Conservation (phyloP, 2,888 invertebrate species). For the Scotopteryx bipunctaria region DNA sequence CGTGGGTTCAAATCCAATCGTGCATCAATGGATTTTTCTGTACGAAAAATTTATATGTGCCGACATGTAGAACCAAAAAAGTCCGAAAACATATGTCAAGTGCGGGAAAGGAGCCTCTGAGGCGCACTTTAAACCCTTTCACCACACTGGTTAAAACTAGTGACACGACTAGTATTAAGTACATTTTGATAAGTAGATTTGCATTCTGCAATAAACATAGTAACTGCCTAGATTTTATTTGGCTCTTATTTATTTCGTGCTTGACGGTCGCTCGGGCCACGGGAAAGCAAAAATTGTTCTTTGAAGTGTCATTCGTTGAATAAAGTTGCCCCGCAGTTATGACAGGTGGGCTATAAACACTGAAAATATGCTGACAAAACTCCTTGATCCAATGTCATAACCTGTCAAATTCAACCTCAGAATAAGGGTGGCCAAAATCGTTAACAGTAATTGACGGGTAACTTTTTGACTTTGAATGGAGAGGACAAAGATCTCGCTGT, state of each 20-base stretch:
- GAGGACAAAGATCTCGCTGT: constrained; percentile 18
- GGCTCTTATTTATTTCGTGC: constrained; percentile 1
- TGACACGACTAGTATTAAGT: neutral
- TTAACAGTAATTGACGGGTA: constrained; percentile 15
- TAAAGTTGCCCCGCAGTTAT: constrained; percentile 17
- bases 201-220: constrained; percentile 8
- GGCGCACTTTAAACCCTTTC: too few relatives aligned
- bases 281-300: neutral
- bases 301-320: constrained; percentile 19
- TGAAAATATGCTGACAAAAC: constrained; percentile 5
- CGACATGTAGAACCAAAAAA: too few relatives aligned
- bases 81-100: too few relatives aligned
- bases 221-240: constrained; percentile 8
- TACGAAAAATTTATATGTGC: too few relatives aligned
- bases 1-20: too few relatives aligned
- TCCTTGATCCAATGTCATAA: constrained; percentile 23
- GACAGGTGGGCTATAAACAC: constrained; percentile 14
- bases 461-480: constrained; percentile 12
- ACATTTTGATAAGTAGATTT: neutral
- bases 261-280: neutral
- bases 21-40: too few relatives aligned
- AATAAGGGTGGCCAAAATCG: constrained; percentile 28
- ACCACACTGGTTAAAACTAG: too few relatives aligned
- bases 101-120: too few relatives aligned
- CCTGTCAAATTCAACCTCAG: constrained; percentile 35